A percentile compares a stretch with the other conserved stretches of the same genome.
phyloP scores from a whole-genome alignment of 2,113 vertebrate genomes.

The Cavia porcellus region DNA sequence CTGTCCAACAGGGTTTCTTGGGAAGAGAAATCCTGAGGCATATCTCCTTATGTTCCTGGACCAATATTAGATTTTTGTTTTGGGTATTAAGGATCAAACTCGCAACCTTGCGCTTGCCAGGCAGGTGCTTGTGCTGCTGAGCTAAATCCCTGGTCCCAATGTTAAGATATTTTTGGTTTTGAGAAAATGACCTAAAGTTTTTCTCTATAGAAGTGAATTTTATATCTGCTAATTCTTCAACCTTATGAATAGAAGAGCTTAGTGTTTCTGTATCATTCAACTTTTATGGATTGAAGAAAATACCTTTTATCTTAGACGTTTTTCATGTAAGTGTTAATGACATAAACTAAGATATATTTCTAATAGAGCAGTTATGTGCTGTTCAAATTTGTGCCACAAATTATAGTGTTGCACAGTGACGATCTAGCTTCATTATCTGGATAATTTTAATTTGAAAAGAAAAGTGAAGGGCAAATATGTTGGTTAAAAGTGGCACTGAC shows the following conservation, averaged over 20 bases:
- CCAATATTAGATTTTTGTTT: background rate
- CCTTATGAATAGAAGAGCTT: conserved; percentile 4
- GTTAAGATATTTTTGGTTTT: background rate
- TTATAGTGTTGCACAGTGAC: conserved; percentile 21
- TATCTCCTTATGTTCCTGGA: background rate
- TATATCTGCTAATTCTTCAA: conserved; percentile 31
- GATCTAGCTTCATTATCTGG: conserved; percentile 49
- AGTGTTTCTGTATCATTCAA: background rate
- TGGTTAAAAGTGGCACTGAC: conserved; percentile 64
- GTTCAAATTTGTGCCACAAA: conserved; percentile 12
- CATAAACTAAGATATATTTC: conserved; percentile 6
- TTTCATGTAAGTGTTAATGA: conserved; percentile 39
- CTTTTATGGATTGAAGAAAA: background rate
- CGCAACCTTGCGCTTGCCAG: too few relatives aligned
- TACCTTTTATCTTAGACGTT: background rate
- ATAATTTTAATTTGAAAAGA: conserved; percentile 66
- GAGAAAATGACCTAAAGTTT: conserved; percentile 31
- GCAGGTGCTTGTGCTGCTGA: too few relatives aligned
- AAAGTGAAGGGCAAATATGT: conserved; percentile 31
- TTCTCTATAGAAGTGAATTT: conserved; percentile 39
- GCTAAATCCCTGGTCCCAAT: too few relatives aligned
- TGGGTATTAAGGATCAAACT: background rate
- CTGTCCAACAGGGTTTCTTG: background rate
- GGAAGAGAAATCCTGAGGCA: background rate
- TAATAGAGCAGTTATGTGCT: background rate